phyloP scores from a whole-genome alignment of 2,888 invertebrate species.

The Crossocerus cetratus region DNA sequence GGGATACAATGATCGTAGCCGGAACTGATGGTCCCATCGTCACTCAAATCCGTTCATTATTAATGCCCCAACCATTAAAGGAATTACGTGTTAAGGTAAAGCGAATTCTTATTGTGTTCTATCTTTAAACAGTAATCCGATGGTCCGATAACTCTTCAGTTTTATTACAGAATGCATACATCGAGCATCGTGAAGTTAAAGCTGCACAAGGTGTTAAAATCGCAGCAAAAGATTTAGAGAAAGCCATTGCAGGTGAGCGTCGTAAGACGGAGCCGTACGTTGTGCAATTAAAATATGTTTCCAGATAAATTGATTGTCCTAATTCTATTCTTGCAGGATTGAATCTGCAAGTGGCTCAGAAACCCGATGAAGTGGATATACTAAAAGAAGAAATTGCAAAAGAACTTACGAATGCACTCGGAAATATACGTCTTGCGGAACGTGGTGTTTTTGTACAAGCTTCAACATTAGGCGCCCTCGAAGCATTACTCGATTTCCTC shows the following conservation, averaged over 20 bases:
- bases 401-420: conserved; percentile 92
- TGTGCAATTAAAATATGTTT: background rate
- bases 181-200: conserved; percentile 94
- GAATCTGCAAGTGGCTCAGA: conserved; percentile 93
- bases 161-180: conserved; percentile 87
- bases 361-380: conserved; percentile 95
- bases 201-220: conserved; percentile 99
- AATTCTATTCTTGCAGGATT: conserved; percentile 80
- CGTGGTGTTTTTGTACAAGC: conserved; percentile 99
- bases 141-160: too few species aligned
- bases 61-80: conserved; percentile 99
- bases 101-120: background rate
- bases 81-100: conserved; percentile 95
- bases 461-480: conserved; percentile 98
- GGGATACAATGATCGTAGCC: conserved; percentile 95
- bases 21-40: conserved; percentile 99
- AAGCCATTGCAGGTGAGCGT: conserved; percentile 89
- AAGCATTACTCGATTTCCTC: conserved; percentile 96
- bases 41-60: conserved; percentile 96
- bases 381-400: conserved; percentile 90
- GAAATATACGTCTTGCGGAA: conserved; percentile 93
- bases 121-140: background rate
- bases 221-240: conserved; percentile 98
- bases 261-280: background rate
- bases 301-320: background rate